Evolutionary conservation across 1,140 invertebrate species (phyloP), one percentile per base, ranked within the genome.

Genomic region (Panagrolaimus sp.): DNA sequence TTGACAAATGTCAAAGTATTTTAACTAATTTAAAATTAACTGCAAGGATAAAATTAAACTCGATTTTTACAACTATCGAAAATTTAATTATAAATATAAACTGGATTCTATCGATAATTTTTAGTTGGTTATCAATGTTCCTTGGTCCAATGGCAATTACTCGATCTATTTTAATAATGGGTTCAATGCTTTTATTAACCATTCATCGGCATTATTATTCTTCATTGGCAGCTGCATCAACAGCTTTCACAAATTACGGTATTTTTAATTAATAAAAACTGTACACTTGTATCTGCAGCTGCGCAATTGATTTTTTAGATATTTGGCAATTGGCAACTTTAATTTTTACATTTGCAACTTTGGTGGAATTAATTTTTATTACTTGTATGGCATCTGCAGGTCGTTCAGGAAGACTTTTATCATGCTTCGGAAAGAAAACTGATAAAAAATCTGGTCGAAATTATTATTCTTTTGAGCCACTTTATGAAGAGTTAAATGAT

Each of bases 131-230:
- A 21, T 58, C 52, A 58, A 58, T 58, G 52, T 58, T 58, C 5
- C 52, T 58, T 17, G 52, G 52, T 28, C 52, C 52, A 21, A 58
- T 58, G 52, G 52, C 52, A 21, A 58, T 58, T 58, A 58, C 52
- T 17, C 52, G 52, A n/a, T 21, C 52, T 28, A 21, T 58, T 58
- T 21, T 58, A 28, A 58, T 58, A 1, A 58, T 58, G 14, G 52
- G 52, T 58, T 58, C 52, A 26, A 58, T 58, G 52, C 21, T 58
- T 21, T 58, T 58, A 17, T 21, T 58, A 28, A 28, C 52, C 21
- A 21, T 58, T 58, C 52, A 58, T 58, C 52, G 52, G 12, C 52
- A 58, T 21, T 58, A 26, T 58, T 14, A 21, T 24, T 17, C 28
- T 8, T 4, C 14, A 26, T 26, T 26, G 21, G n/a, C 21, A 21